A percentile compares a stretch with the other conserved stretches of the same genome.
These are phyloP conservation scores for Orestias chungarensis DNA, from an alignment of 2,797 vertebrate species.

Conservation along the genomic window DNA sequence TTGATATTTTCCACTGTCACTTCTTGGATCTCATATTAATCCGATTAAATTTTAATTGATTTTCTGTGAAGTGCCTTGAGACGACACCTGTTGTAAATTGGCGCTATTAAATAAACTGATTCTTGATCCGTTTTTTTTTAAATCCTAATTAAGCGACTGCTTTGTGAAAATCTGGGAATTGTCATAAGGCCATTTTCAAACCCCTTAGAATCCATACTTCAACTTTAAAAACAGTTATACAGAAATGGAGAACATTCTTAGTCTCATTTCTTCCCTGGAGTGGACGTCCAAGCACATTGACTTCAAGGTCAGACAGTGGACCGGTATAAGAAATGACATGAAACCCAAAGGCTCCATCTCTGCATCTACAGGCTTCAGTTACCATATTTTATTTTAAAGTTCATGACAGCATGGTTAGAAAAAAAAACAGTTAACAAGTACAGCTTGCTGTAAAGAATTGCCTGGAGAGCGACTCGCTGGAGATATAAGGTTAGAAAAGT, in stretches of 20 bases:
- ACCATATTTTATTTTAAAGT: neutral
- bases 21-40: too few species aligned
- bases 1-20: too few species aligned
- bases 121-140: too few species aligned
- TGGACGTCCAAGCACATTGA: neutral
- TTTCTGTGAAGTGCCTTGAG: too few species aligned
- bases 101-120: too few species aligned
- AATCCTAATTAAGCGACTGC: neutral
- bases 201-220: neutral
- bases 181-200: neutral
- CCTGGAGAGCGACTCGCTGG: neutral
- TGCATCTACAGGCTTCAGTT: neutral
- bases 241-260: neutral
- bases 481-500: neutral
- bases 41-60: too few species aligned
- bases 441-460: neutral
- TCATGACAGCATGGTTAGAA: neutral
- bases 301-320: neutral
- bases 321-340: neutral
- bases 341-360: neutral
- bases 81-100: too few species aligned
- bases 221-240: neutral
- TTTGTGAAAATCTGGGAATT: neutral
- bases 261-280: neutral
- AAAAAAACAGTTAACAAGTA: neutral